These are phyloP conservation scores for Benthosema pterotum DNA, from an alignment of 2,797 vertebrate species.

Conservation along the genomic window DNA sequence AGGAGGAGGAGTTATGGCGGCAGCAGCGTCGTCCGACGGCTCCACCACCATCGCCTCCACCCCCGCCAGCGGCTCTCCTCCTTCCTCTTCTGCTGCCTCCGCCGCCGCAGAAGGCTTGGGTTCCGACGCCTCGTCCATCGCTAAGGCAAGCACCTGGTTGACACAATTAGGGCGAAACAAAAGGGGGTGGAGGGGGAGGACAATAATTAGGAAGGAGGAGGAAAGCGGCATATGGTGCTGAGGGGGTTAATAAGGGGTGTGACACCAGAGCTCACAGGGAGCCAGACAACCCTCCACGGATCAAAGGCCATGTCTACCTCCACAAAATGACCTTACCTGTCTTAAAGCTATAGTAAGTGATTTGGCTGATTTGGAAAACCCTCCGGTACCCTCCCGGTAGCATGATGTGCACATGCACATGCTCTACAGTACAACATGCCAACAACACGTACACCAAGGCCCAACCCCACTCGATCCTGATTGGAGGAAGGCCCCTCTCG, in stretches of 20 bases:
- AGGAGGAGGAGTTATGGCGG: constrained; percentile 84
- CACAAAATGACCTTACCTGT: no score
- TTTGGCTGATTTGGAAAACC: no score
- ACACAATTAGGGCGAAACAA: constrained; percentile 40
- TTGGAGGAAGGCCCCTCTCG: no score
- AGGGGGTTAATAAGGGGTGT: constrained; percentile 33
- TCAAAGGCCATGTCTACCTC: no score
- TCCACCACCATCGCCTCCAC: constrained; percentile 69
- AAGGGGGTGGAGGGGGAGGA: not conserved
- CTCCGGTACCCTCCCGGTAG: no score
- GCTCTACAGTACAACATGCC: no score
- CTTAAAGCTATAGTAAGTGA: no score
- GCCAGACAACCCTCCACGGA: constrained; percentile 8
- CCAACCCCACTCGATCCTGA: no score
- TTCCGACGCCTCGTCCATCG: constrained; percentile 89
- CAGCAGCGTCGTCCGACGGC: constrained; percentile 83
- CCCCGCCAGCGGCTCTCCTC: constrained; percentile 70
- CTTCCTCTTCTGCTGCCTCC: constrained; percentile 70
- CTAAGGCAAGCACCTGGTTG: constrained; percentile 84
- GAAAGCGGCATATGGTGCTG: no score
- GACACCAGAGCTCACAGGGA: constrained; percentile 54
- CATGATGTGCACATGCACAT: no score
- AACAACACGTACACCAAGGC: no score
- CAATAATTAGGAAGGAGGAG: not conserved
- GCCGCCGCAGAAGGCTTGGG: constrained; percentile 78